Percentiles rank a stretch among this genome's conserved stretches.
Evolutionary conservation across 2,113 vertebrate genomes (phyloP).

Genomic region (Onychorhynchus coronatus): DNA sequence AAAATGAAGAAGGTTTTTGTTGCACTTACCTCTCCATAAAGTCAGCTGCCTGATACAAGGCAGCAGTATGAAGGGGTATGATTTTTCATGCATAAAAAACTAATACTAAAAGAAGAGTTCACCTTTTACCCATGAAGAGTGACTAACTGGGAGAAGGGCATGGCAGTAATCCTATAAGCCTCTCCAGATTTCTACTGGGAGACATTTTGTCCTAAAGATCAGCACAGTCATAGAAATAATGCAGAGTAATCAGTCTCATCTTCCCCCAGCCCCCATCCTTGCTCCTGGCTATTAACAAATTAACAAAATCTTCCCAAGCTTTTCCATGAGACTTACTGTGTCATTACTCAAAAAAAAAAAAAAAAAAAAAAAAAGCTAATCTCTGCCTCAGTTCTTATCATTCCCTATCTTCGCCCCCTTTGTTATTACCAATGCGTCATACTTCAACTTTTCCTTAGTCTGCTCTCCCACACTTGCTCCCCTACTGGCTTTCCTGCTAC

Average conservation of each 20-base stretch:
- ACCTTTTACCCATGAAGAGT: constrained; percentile 3
- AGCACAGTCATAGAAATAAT: constrained; percentile 48
- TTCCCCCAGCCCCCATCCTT: constrained; percentile 28
- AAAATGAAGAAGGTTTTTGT: neutral
- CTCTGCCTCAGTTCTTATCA: constrained; percentile 37
- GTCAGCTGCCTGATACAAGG: neutral
- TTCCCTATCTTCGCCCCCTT: constrained; percentile 2
- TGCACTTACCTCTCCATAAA: neutral
- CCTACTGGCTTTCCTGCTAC: neutral
- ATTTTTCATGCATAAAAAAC: neutral
- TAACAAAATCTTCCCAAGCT: constrained; percentile 65
- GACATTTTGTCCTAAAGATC: constrained; percentile 53
- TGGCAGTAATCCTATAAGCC: constrained; percentile 51
- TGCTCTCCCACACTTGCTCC: neutral
- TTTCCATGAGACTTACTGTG: constrained; percentile 38
- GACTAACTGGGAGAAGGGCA: constrained; percentile 45
- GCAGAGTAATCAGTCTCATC: constrained; percentile 48
- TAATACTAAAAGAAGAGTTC: neutral
- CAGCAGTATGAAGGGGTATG: neutral
- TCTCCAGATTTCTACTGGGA: constrained; percentile 37
- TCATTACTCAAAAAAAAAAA: neutral
- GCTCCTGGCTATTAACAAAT: constrained; percentile 60
- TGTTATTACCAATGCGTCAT: constrained; percentile 38
- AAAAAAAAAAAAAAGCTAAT: neutral
- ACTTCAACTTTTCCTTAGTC: constrained; percentile 40